These are phyloP conservation scores for Camarhynchus parvulus DNA, from an alignment of 2,113 vertebrate species.

Conservation along the genomic window DNA sequence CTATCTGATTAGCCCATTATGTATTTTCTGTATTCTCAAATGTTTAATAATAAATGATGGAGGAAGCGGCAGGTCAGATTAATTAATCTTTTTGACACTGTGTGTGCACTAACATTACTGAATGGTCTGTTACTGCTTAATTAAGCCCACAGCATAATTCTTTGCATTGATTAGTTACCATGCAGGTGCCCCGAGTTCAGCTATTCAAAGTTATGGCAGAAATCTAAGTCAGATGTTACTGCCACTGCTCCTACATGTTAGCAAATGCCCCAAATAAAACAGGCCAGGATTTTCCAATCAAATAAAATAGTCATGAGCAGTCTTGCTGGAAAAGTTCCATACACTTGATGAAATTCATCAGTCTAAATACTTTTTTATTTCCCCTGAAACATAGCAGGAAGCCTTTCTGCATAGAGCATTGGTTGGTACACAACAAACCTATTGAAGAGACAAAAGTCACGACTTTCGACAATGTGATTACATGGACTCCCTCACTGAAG, in stretches of 20 bases:
- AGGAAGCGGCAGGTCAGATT: slow-evolving; percentile 40
- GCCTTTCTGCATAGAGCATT: not conserved
- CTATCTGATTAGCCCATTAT: not conserved
- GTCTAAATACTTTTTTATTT: not conserved
- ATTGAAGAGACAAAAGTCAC: not conserved
- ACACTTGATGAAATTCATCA: not conserved
- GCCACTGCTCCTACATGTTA: not conserved
- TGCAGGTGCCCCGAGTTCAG: not conserved
- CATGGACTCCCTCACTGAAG: not conserved
- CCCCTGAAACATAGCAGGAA: not conserved
- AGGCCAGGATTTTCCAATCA: not conserved
- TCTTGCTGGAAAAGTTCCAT: not conserved
- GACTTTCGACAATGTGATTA: fast-evolving
- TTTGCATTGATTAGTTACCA: not conserved
- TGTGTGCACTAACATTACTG: not conserved
- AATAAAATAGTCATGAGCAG: not conserved
- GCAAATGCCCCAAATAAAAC: not conserved
- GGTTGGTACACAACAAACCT: not conserved
- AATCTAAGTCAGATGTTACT: not conserved
- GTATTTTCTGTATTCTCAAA: slow-evolving; percentile 6
- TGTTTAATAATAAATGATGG: slow-evolving; percentile 66
- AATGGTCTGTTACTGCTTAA: not conserved
- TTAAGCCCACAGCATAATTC: not conserved
- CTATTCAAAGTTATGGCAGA: not conserved
- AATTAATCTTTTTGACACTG: slow-evolving; percentile 46